Conservation (phyloP, 2,888 invertebrate species). For the Drosophila aldrichi region DNA sequence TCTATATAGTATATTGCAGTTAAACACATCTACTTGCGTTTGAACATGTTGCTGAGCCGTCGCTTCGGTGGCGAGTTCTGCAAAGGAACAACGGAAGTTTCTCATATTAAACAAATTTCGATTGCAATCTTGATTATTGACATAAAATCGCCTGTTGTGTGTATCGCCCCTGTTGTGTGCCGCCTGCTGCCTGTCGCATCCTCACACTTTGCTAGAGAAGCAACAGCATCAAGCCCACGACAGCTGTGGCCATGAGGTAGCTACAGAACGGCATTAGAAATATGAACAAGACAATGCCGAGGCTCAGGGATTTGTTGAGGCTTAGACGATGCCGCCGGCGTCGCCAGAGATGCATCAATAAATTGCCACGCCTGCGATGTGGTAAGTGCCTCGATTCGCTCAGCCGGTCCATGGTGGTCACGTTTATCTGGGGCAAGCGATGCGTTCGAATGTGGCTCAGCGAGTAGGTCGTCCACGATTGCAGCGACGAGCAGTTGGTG, state of each 20-base stretch:
- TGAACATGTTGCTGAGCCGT: conserved; percentile 84
- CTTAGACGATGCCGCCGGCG: conserved; percentile 51
- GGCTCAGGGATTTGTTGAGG: conserved; percentile 48
- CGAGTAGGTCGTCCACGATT: conserved; percentile 43
- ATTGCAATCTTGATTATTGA: background rate
- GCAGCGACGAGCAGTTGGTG: conserved; percentile 41
- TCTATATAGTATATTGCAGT: conserved; percentile 6
- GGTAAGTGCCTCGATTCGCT: conserved; percentile 20
- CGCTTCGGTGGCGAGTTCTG: conserved; percentile 84
- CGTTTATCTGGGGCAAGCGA: conserved; percentile 43
- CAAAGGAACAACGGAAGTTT: conserved; percentile 50
- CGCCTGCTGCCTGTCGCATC: conserved; percentile 4
- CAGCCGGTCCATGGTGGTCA: conserved; percentile 29
- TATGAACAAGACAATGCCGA: conserved; percentile 35
- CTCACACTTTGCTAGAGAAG: background rate
- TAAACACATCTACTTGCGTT: conserved; percentile 75
- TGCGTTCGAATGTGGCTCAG: conserved; percentile 29
- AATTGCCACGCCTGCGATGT: conserved; percentile 9
- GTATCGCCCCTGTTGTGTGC: background rate
- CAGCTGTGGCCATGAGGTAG: background rate
- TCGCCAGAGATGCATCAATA: conserved; percentile 30
- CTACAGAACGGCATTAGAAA: conserved; percentile 2
- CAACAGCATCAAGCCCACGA: background rate
- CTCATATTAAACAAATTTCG: conserved; percentile 2
- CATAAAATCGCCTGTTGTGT: background rate